phyloP scores from a whole-genome alignment of 2,113 vertebrate species.

The Numida meleagris region DNA sequence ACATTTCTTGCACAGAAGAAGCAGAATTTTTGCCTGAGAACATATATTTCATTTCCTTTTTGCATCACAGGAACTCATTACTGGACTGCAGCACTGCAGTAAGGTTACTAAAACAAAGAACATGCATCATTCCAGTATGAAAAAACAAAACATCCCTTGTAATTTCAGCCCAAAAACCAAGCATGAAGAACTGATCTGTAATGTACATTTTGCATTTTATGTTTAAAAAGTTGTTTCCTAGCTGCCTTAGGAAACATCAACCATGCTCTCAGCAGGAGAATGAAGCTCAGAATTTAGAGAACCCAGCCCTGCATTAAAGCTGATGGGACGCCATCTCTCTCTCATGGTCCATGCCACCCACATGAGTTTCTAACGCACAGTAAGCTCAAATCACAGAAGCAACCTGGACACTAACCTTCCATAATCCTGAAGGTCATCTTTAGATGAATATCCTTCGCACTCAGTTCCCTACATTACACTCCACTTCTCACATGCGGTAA shows the following conservation, averaged over 20 bases:
- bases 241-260: rapidly evolving
- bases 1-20: not conserved
- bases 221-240: not conserved
- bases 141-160: not conserved
- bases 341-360: not conserved
- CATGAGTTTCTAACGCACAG: not conserved
- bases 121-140: not conserved
- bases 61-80: not conserved
- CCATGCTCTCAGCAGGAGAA: not conserved
- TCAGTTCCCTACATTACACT: not conserved
- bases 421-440: not conserved
- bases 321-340: not conserved
- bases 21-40: not conserved
- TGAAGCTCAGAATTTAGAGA: not conserved
- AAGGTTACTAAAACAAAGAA: not conserved
- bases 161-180: not conserved
- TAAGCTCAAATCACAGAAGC: not conserved
- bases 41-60: not conserved
- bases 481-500: not conserved
- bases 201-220: not conserved
- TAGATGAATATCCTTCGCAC: not conserved
- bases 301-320: not conserved
- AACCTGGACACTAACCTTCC: not conserved
- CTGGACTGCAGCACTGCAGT: not conserved
- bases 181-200: not conserved